Evolutionary conservation across 2,888 invertebrate species (phyloP).

Genomic region (Oegoconia quadripuncta): DNA sequence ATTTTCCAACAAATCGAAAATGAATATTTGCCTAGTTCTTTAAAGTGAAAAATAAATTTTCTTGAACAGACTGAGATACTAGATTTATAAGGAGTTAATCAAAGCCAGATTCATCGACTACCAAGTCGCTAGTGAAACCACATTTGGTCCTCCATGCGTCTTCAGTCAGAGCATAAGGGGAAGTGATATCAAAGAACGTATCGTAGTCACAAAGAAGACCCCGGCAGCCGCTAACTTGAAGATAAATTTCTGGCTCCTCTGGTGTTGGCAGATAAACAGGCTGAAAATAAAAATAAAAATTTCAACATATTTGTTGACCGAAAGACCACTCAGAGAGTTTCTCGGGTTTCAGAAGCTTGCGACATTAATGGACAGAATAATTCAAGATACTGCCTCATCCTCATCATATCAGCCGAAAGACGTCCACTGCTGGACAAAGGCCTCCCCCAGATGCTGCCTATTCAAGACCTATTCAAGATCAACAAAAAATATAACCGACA

Average conservation of each 20-base stretch:
- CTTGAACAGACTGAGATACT: no score
- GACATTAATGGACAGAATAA: background rate
- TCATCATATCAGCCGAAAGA: no score
- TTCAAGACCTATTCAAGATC: no score
- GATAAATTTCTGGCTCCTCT: slow-evolving; percentile 7
- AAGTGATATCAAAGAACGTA: slow-evolving; percentile 8
- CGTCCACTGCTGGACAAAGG: no score
- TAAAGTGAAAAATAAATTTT: no score
- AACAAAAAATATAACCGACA: no score
- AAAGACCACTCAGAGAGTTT: background rate
- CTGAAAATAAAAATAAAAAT: slow-evolving; percentile 5
- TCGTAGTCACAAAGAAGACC: slow-evolving; percentile 8
- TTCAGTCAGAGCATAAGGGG: background rate
- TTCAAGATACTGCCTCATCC: background rate
- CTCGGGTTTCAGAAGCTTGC: background rate
- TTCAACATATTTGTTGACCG: background rate
- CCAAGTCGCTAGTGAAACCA: background rate
- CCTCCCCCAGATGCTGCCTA: no score
- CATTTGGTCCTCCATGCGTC: slow-evolving; percentile 6
- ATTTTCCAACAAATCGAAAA: no score
- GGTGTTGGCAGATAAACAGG: slow-evolving; percentile 11
- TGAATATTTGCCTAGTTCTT: no score
- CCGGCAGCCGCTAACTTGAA: slow-evolving; percentile 11
- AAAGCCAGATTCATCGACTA: background rate
- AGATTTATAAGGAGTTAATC: no score